These are phyloP conservation scores for Caenorhabditis doughertyi DNA, from an alignment of 2,888 invertebrate genomes.

Conservation along the genomic window DNA sequence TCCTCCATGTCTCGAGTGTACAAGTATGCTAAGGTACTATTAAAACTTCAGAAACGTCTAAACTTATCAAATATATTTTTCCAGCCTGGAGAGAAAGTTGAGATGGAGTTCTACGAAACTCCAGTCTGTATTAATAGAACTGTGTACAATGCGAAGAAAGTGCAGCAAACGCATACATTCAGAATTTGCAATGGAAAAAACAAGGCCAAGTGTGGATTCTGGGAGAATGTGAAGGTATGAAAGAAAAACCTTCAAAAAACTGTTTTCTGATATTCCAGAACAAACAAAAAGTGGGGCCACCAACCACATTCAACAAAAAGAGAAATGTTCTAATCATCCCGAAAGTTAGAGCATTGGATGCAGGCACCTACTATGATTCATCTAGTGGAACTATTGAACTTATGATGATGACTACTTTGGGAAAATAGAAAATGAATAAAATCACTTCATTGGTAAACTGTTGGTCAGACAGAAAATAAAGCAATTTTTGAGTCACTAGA, in stretches of 20 bases:
- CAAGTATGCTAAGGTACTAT: neutral
- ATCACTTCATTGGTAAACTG: neutral
- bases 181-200: slow-evolving; percentile 1
- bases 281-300: slow-evolving; percentile 14
- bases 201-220: neutral
- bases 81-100: neutral
- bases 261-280: neutral
- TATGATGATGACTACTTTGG: too few relatives aligned
- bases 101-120: neutral
- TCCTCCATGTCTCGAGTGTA: neutral
- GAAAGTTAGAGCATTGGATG: neutral
- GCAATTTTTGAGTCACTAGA: neutral
- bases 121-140: neutral
- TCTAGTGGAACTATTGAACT: neutral
- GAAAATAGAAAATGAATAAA: neutral
- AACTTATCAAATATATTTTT: neutral
- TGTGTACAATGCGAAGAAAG: slow-evolving; percentile 11
- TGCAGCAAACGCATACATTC: neutral
- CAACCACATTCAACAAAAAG: slow-evolving; percentile 5
- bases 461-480: neutral
- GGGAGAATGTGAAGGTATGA: neutral
- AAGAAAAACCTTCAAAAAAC: neutral
- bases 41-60: neutral
- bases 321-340: slow-evolving; percentile 2
- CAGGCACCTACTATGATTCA: slow-evolving; percentile 4